Base-by-base conservation (phyloP, 2,888 invertebrate species). In the Cremastinae sp. region DNA sequence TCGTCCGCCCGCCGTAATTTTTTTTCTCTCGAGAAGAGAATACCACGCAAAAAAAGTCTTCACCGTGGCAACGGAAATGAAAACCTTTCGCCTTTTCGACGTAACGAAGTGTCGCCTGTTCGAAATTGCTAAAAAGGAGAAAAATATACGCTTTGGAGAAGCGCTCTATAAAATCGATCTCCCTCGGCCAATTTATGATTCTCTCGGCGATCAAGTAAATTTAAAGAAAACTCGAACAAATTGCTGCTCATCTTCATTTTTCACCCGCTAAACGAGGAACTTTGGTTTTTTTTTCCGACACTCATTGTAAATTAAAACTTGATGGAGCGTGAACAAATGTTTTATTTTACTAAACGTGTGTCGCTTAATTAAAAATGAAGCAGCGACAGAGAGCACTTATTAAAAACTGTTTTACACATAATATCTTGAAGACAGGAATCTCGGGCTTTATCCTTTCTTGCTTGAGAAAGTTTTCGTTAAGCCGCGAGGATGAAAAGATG, bases 81-180 rank as follows among this genome's bases (percentile, higher is more conserved):
- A 70, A 75, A 70, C 47, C 53, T 59, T 51, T 70, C 59, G 51
- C 53, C 64, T 18, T 16, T 51, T 58, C 51, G 53, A 76, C 62
- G 68, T 76, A 76, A 73, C 73, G 69, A 73, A 73, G 76, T 76
- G 72, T 76, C 73, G 69, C 69, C 45, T 68, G 69, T 64, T 62
- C 59, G 58, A 59, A 72, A 76, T 62, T 72, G 65, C 49, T 56
- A 43, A 62, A 51, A 58, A 43, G n/a, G 51, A 12, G 45, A 43
- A 49, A 53, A 65, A 18, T 49, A 9, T 34, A 5, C 8, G 41
- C 54, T 41, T 53, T 12, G 41, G n/a, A 56, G 36, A 43, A 28
- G 8, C 18, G 41, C 49, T 61, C 64, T 58, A 74, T 74, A 74
- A 69, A 74, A 74, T 74, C 69, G 74, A 69, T 74, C 58, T 56